Percentiles rank a stretch among this genome's conserved stretches.
Evolutionary conservation across 2,888 invertebrate genomes (phyloP).

Genomic region (Cinara cedri): DNA sequence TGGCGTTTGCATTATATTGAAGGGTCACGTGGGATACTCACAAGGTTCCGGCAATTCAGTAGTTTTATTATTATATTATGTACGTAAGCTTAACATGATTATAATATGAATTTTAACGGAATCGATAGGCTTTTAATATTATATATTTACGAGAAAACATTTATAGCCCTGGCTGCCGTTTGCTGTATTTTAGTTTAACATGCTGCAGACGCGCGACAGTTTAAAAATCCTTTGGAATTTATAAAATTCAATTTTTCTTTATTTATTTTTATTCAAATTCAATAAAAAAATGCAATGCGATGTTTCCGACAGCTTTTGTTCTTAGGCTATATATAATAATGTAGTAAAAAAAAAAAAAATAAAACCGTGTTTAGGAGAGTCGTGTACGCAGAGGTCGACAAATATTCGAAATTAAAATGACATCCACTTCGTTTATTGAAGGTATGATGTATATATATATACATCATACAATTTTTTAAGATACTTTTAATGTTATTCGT

Average conservation of each 20-base stretch:
- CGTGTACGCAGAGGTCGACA: too few species aligned
- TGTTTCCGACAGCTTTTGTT: conserved; percentile 11
- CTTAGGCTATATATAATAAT: not conserved
- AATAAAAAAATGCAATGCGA: conserved; percentile 11
- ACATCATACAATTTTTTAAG: too few species aligned
- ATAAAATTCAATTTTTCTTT: not conserved
- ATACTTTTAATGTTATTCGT: too few species aligned
- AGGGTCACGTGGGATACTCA: not conserved
- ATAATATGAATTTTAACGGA: too few species aligned
- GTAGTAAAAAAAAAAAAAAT: not conserved
- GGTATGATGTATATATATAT: too few species aligned
- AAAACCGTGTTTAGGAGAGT: too few species aligned
- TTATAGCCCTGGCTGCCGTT: not conserved
- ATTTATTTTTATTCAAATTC: not conserved
- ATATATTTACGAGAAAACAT: too few species aligned
- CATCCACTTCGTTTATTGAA: too few species aligned
- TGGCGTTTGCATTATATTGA: not conserved
- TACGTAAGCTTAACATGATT: not conserved
- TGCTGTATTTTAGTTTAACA: not conserved
- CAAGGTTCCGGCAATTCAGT: conserved; percentile 17
- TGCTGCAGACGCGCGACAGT: not conserved
- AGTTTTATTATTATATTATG: too few species aligned
- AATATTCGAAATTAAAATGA: too few species aligned
- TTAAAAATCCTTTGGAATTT: conserved; percentile 1
- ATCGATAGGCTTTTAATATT: too few species aligned